Evolutionary conservation across 2,797 vertebrate species (phyloP).

Genomic region (Etheostoma perlongum): DNA sequence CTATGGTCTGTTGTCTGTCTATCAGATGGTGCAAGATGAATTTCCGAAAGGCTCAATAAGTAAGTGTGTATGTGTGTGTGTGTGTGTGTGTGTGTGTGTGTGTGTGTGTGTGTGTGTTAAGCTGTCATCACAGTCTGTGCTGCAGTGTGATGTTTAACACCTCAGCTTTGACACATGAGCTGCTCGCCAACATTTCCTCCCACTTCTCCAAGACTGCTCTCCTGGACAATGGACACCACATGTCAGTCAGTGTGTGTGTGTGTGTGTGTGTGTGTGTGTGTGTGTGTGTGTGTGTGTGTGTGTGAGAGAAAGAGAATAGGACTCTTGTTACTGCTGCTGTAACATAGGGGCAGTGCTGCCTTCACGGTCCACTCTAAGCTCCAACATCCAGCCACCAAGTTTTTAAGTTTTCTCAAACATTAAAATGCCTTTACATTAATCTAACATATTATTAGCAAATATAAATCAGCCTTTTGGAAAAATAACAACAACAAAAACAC

Average conservation of each 20-base stretch:
- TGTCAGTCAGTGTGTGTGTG: constrained; percentile 2
- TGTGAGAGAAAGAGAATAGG: constrained; percentile 22
- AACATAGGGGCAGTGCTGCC: constrained; percentile 11
- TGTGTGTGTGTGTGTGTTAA: too few relatives aligned
- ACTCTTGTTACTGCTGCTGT: constrained; percentile 53
- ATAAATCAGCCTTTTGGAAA: too few relatives aligned
- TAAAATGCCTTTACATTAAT: too few relatives aligned
- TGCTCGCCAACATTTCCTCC: constrained; percentile 24
- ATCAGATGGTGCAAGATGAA: too few relatives aligned
- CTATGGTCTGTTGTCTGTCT: too few relatives aligned
- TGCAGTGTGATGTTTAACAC: background rate
- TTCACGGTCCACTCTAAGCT: background rate
- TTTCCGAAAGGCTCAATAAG: background rate
- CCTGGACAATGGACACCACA: constrained; percentile 53
- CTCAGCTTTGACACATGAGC: constrained; percentile 28
- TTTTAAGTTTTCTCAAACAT: too few relatives aligned
- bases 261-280: background rate
- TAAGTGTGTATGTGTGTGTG: background rate
- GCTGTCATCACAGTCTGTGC: background rate
- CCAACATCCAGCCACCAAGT: background rate
- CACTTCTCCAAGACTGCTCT: constrained; percentile 22
- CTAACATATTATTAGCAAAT: too few relatives aligned
- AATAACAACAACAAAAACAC: too few relatives aligned
- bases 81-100: background rate
- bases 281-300: constrained; percentile 4